Conservation (phyloP, 2,888 invertebrate genomes). For the Drosophila parthenogenetica region DNA sequence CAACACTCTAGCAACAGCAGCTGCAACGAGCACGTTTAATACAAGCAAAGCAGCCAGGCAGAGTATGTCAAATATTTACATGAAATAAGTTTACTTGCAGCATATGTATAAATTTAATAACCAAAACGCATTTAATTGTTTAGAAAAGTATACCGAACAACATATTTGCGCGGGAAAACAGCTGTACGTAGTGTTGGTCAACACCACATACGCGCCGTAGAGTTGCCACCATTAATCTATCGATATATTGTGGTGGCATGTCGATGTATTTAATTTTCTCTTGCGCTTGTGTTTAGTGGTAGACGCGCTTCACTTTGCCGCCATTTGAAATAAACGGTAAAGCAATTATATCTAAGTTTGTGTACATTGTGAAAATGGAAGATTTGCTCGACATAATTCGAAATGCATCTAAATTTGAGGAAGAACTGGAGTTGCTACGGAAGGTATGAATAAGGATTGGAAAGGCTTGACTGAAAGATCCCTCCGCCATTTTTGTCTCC, state of each 20-base stretch:
- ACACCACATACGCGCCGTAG: not conserved
- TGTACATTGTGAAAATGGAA: constrained; percentile 67
- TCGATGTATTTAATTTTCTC: constrained; percentile 30
- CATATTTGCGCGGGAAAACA: constrained; percentile 62
- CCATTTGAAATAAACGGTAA: constrained; percentile 68
- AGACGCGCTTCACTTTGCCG: constrained; percentile 68
- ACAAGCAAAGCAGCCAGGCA: constrained; percentile 25
- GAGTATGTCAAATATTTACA: constrained; percentile 3
- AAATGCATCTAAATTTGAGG: constrained; percentile 37
- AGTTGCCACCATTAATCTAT: constrained; percentile 24
- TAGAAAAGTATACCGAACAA: constrained; percentile 9
- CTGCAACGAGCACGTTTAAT: constrained; percentile 53
- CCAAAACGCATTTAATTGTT: not conserved
- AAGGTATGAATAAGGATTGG: constrained; percentile 50
- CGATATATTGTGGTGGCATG: constrained; percentile 25
- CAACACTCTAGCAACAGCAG: constrained; percentile 51
- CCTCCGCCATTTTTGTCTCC: not conserved
- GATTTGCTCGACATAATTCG: constrained; percentile 65
- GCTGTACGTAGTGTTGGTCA: constrained; percentile 45
- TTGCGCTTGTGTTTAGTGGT: constrained; percentile 36
- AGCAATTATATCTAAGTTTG: constrained; percentile 11
- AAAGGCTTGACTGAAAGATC: not conserved
- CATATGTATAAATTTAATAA: not conserved
- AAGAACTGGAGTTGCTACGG: constrained; percentile 49
- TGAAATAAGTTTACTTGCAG: not conserved